Conservation (phyloP, 2,888 invertebrate genomes). For the Noctua janthina region DNA sequence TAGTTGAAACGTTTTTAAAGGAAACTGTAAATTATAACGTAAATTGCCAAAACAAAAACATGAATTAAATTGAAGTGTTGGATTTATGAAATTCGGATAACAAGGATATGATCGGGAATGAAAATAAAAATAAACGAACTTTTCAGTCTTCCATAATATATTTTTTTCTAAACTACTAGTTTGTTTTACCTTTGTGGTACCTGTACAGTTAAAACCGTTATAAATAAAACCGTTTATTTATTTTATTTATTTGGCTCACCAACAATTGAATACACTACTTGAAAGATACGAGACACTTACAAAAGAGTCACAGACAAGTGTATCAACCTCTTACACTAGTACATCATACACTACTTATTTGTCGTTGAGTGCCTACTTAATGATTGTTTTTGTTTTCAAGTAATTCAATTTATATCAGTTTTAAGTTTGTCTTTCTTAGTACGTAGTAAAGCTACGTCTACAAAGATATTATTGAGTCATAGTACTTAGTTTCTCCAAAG, state of each 20-base stretch:
- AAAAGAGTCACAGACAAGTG: too few relatives aligned
- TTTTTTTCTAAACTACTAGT: background rate
- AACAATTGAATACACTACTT: too few relatives aligned
- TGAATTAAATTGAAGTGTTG: background rate
- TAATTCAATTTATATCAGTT: background rate
- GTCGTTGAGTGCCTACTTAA: too few relatives aligned
- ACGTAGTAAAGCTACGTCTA: conserved; percentile 18
- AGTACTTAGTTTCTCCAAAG: conserved; percentile 60
- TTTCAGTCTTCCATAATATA: background rate
- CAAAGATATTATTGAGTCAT: conserved; percentile 60
- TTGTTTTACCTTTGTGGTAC: background rate
- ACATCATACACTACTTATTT: too few relatives aligned
- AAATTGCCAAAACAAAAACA: background rate
- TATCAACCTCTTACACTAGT: too few relatives aligned
- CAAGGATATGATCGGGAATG: background rate
- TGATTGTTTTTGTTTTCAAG: background rate
- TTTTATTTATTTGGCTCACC: too few relatives aligned
- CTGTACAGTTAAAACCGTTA: background rate
- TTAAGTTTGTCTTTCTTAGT: background rate
- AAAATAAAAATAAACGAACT: background rate
- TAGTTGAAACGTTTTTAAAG: background rate
- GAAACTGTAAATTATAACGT: background rate
- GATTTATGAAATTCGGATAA: background rate
- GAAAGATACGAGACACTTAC: too few relatives aligned
- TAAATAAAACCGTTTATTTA: background rate